These are phyloP conservation scores for Dolichallabes microphthalmus DNA, from an alignment of 2,113 vertebrate genomes.

Conservation along the genomic window DNA sequence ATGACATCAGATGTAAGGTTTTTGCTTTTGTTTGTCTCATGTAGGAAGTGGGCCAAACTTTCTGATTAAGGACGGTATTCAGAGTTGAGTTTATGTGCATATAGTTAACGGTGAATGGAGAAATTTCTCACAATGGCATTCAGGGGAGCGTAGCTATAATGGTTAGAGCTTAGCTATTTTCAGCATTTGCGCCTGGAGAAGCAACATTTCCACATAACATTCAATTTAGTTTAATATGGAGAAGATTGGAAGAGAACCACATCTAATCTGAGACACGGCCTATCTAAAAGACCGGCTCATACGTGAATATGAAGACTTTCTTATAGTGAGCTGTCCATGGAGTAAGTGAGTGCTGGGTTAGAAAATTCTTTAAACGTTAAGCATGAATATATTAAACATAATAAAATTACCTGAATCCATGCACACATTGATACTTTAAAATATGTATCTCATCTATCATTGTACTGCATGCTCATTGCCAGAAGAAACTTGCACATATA, in stretches of 20 bases:
- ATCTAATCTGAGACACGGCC: neutral
- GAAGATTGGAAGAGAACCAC: neutral
- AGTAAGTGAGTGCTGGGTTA: neutral
- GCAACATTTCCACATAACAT: no score
- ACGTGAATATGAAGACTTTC: neutral
- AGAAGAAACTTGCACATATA: no score
- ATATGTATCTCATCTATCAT: neutral
- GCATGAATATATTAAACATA: neutral
- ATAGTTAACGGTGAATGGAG: neutral
- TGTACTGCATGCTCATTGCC: neutral
- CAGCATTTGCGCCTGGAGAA: no score
- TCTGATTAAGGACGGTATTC: neutral
- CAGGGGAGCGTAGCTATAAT: neutral
- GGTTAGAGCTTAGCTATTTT: no score
- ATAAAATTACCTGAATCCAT: neutral
- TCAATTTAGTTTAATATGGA: neutral
- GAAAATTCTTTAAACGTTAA: neutral
- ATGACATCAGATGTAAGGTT: slow-evolving; percentile 1
- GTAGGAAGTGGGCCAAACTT: neutral
- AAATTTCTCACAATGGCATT: neutral
- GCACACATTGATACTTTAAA: neutral
- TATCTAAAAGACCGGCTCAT: neutral
- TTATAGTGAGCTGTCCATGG: neutral
- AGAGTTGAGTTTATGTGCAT: neutral
- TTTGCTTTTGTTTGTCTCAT: slow-evolving; percentile 21